Conservation (phyloP, 35 echinoderm and acorn worm genomes). For the Holothuria glaberrima region DNA sequence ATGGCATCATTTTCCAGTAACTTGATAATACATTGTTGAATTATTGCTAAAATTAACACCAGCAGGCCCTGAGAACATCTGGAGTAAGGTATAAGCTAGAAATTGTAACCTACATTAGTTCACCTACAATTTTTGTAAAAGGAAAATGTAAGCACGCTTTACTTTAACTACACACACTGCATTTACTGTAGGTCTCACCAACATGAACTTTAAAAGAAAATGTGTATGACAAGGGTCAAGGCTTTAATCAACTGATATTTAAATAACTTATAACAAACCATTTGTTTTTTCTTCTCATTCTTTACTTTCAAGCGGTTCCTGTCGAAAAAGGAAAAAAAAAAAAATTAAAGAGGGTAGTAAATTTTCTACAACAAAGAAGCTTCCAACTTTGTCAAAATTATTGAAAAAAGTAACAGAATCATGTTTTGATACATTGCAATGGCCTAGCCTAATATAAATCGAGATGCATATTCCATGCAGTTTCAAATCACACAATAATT, state of each 20-base stretch:
- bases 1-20: too few relatives aligned
- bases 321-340: neutral
- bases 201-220: neutral
- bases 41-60: too few relatives aligned
- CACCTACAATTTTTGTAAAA: neutral
- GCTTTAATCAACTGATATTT: neutral
- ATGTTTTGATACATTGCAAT: too few relatives aligned
- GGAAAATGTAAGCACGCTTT: neutral
- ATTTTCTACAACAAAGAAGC: neutral
- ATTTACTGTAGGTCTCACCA: neutral
- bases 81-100: too few relatives aligned
- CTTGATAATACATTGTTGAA: too few relatives aligned
- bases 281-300: conserved; percentile 61
- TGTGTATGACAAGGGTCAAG: neutral
- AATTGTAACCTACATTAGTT: too few relatives aligned
- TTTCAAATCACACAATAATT: too few relatives aligned
- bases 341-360: neutral
- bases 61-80: too few relatives aligned
- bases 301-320: conserved; percentile 60
- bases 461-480: too few relatives aligned
- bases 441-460: too few relatives aligned
- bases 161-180: neutral
- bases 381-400: too few relatives aligned
- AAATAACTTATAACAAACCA: conserved; percentile 10
- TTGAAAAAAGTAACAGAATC: too few relatives aligned